phyloP scores from a whole-genome alignment of 2,797 vertebrate species.

The Adelosebastes latens region DNA sequence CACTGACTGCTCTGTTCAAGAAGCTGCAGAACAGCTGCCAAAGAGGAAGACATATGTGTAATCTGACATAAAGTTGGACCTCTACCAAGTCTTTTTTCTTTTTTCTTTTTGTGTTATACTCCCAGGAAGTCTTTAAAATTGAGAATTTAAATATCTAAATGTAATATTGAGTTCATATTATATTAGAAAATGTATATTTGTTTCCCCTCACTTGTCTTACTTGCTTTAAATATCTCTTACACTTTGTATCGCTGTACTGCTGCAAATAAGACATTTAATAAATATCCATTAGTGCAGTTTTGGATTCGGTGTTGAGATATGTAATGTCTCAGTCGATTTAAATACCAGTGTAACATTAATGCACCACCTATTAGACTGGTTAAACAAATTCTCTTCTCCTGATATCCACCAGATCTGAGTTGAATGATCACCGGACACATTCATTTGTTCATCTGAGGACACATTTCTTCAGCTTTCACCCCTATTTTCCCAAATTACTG shows the following conservation, averaged over 20 bases:
- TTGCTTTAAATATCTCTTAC: background rate
- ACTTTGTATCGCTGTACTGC: background rate
- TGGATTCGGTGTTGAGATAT: background rate
- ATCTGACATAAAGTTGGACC: constrained; percentile 51
- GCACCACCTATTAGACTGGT: background rate
- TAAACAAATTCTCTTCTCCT: background rate
- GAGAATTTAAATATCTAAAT: background rate
- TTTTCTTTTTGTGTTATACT: constrained; percentile 14
- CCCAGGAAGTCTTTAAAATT: background rate
- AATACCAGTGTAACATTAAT: background rate
- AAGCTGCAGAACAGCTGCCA: constrained; percentile 57
- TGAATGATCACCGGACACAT: background rate
- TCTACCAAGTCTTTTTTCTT: constrained; percentile 25
- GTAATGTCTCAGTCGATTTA: background rate
- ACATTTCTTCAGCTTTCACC: background rate
- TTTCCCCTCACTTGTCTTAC: background rate
- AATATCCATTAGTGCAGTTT: background rate
- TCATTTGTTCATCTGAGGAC: background rate
- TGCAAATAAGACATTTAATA: background rate
- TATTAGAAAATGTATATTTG: background rate
- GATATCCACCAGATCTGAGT: background rate
- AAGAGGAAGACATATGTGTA: constrained; percentile 50
- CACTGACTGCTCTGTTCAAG: constrained; percentile 33
- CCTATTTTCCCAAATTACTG: background rate
- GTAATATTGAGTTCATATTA: background rate